These are phyloP conservation scores for Hiodon alosoides DNA, from an alignment of 2,113 vertebrate genomes.

Conservation along the genomic window DNA sequence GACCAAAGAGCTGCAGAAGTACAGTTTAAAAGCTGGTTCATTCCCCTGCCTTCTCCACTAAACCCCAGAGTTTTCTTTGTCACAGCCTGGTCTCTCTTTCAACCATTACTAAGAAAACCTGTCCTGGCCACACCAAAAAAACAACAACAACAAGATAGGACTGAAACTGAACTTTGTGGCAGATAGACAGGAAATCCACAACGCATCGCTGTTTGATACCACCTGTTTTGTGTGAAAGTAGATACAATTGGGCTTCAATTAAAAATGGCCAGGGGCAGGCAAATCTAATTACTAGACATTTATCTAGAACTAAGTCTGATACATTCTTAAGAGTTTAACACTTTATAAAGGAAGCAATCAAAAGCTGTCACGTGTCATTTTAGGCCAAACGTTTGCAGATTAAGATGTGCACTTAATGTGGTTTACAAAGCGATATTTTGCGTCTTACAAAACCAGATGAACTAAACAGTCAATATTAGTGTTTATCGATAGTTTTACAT, in stretches of 20 bases:
- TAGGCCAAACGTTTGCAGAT: neutral
- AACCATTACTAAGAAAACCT: constrained; percentile 12
- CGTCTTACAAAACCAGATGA: neutral
- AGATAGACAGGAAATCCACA: neutral
- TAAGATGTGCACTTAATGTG: neutral
- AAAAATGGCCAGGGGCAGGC: constrained; percentile 15
- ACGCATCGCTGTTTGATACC: neutral
- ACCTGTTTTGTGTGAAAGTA: constrained; percentile 13
- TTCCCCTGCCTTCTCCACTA: neutral
- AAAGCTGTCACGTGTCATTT: constrained; percentile 12
- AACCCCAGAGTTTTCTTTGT: neutral
- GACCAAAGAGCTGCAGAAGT: neutral
- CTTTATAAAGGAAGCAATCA: constrained; percentile 1
- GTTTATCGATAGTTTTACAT: too few species aligned
- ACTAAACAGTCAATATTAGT: neutral
- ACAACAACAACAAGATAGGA: neutral
- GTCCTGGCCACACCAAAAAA: neutral
- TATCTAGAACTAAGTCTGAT: constrained; percentile 4
- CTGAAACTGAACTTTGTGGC: constrained; percentile 1
- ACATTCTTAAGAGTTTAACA: constrained; percentile 20
- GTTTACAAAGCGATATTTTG: neutral
- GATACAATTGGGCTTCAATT: constrained; percentile 13
- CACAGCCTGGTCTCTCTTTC: neutral
- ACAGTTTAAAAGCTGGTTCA: neutral
- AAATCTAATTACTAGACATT: constrained; percentile 14